Percentiles rank a stretch among this genome's conserved stretches.
Evolutionary conservation across 64 coral and sea anemone genomes (phyloP).

Genomic region (Acropora tenuis): DNA sequence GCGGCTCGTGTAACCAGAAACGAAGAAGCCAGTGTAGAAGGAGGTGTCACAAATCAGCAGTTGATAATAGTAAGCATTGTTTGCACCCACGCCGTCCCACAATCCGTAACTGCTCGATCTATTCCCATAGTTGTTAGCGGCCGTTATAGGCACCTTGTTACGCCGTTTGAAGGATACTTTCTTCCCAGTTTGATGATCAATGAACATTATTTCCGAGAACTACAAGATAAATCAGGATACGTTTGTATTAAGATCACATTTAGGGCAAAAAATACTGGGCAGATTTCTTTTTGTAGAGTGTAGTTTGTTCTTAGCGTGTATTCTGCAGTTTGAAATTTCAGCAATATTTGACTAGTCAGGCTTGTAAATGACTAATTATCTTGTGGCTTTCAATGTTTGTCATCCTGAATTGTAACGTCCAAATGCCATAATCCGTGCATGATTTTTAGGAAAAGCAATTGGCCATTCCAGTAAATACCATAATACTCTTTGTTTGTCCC

Average conservation of each 20-base stretch:
- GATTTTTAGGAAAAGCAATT: too few relatives aligned
- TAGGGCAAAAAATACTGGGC: background rate
- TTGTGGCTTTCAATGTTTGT: too few relatives aligned
- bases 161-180: background rate
- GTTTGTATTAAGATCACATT: background rate
- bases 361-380: too few relatives aligned
- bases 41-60: slow-evolving; percentile 46
- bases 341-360: too few relatives aligned
- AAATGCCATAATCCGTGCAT: too few relatives aligned
- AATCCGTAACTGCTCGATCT: background rate
- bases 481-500: too few relatives aligned
- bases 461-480: too few relatives aligned
- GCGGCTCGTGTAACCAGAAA: slow-evolving; percentile 41
- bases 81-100: background rate
- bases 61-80: slow-evolving; percentile 5
- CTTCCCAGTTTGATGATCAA: slow-evolving; percentile 2
- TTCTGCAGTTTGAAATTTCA: too few relatives aligned
- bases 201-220: slow-evolving; percentile 57
- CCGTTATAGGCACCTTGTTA: background rate
- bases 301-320: background rate
- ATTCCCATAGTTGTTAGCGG: background rate
- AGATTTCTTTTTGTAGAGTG: background rate
- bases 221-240: background rate
- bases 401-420: too few relatives aligned
- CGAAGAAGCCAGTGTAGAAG: slow-evolving; percentile 33